Percentiles rank a stretch among this genome's conserved stretches.
Conservation (phyloP, 2,797 vertebrate species). For the Gila robusta region DNA sequence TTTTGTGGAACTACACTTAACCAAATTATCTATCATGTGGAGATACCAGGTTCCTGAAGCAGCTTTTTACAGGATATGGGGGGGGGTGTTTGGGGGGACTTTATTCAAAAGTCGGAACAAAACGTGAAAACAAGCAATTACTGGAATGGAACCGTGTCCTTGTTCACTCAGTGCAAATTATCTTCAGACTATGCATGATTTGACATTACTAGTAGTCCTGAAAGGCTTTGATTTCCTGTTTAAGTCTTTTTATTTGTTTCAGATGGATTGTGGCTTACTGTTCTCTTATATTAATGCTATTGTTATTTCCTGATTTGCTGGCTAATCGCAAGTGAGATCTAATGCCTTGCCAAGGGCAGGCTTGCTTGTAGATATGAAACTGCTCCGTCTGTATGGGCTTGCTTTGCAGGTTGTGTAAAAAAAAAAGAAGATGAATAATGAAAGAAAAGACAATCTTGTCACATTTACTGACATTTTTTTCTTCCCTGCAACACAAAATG, state of each 20-base stretch:
- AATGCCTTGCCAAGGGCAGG: conserved; percentile 6
- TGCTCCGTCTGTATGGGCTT: background rate
- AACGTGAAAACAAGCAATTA: conserved; percentile 46
- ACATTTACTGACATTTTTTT: background rate
- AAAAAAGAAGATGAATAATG: background rate
- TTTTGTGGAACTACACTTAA: background rate
- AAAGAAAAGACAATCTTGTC: background rate
- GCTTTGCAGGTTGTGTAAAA: background rate
- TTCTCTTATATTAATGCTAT: conserved; percentile 41
- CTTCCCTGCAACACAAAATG: background rate
- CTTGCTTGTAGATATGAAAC: conserved; percentile 11
- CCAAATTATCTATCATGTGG: background rate
- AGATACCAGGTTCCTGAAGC: conserved; percentile 1
- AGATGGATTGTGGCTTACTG: conserved; percentile 5
- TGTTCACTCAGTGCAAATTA: conserved; percentile 42
- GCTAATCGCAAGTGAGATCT: conserved; percentile 26
- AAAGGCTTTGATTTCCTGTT: conserved; percentile 45
- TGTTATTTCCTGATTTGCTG: conserved; percentile 44
- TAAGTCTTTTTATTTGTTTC: conserved; percentile 28
- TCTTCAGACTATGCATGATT: conserved; percentile 41
- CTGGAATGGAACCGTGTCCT: conserved; percentile 12
- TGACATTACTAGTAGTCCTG: background rate
- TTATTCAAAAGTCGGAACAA: background rate
- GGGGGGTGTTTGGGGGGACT: background rate
- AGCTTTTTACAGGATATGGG: background rate